Conservation (phyloP, 2,888 invertebrate species). For the Luffia ferchaultella region DNA sequence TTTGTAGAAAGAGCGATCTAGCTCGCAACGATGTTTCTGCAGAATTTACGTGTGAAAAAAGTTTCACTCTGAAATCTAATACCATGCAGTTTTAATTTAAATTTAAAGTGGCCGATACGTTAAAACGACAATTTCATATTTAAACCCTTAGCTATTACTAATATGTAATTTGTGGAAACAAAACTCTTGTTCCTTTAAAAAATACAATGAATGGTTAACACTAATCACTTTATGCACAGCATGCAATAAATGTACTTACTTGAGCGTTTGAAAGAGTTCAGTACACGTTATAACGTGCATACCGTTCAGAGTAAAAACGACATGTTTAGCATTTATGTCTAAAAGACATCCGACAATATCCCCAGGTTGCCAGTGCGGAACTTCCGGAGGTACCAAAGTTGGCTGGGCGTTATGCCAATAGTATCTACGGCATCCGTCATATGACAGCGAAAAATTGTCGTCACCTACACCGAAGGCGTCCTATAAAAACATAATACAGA, state of each 20-base stretch:
- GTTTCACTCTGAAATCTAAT: too few relatives aligned
- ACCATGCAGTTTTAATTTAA: too few relatives aligned
- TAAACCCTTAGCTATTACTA: too few relatives aligned
- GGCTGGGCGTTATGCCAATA: slow-evolving; percentile 88
- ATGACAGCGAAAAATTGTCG: slow-evolving; percentile 87
- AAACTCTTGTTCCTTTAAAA: too few relatives aligned
- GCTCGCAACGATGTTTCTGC: too few relatives aligned
- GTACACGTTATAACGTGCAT: slow-evolving; percentile 71
- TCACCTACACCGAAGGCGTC: slow-evolving; percentile 97
- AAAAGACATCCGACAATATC: slow-evolving; percentile 87
- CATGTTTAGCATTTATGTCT: slow-evolving; percentile 75
- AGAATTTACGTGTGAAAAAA: too few relatives aligned
- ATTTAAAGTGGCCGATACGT: too few relatives aligned
- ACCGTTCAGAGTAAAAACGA: slow-evolving; percentile 88
- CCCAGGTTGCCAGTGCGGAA: slow-evolving; percentile 81
- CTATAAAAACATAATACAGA: slow-evolving; percentile 48
- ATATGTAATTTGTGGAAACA: too few relatives aligned
- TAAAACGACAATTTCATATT: too few relatives aligned
- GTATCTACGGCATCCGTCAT: slow-evolving; percentile 90
- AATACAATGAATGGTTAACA: too few relatives aligned
- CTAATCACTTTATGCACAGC: too few relatives aligned
- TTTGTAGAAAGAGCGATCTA: too few relatives aligned
- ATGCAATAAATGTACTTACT: slow-evolving; percentile 51
- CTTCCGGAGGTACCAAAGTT: slow-evolving; percentile 64
- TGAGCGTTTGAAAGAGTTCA: slow-evolving; percentile 79